A percentile compares a stretch with the other conserved stretches of the same genome.
Evolutionary conservation across 2,113 vertebrate genomes (phyloP).

Genomic region (Atrichornis clamosus): DNA sequence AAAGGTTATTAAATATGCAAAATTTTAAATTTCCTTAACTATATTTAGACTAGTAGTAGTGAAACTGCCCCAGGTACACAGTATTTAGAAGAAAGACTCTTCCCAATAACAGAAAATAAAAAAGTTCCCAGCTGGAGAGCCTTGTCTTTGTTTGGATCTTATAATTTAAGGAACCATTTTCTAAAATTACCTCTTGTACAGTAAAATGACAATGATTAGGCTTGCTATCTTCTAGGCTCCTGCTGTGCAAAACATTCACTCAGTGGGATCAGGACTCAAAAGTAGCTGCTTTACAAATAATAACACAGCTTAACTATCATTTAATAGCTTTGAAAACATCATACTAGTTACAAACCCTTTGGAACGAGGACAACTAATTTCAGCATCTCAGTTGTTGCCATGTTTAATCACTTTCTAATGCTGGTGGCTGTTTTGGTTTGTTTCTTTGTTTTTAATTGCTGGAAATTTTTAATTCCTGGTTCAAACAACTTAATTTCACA

Average conservation of each 20-base stretch:
- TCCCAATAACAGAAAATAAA: not conserved
- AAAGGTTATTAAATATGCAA: not conserved
- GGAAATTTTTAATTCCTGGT: conserved; percentile 51
- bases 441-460: conserved; percentile 51
- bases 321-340: conserved; percentile 51
- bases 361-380: conserved; percentile 28
- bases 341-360: not conserved
- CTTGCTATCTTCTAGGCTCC: conserved; percentile 24
- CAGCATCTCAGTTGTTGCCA: conserved; percentile 21
- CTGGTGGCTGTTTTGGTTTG: conserved; percentile 28
- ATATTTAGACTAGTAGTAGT: not conserved
- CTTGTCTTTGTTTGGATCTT: conserved; percentile 45
- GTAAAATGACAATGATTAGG: conserved; percentile 62
- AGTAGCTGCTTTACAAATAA: conserved; percentile 61
- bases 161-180: conserved; percentile 61
- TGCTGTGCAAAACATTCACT: conserved; percentile 44
- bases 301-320: conserved; percentile 44
- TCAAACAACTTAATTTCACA: conserved; percentile 61
- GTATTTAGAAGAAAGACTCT: not conserved
- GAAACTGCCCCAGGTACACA: not conserved
- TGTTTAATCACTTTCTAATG: conserved; percentile 45
- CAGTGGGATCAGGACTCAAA: not conserved
- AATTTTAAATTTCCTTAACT: not conserved
- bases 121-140: conserved; percentile 36
- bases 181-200: conserved; percentile 61